phyloP scores from a whole-genome alignment of 2,113 vertebrate species.

The Lanius ludovicianus region DNA sequence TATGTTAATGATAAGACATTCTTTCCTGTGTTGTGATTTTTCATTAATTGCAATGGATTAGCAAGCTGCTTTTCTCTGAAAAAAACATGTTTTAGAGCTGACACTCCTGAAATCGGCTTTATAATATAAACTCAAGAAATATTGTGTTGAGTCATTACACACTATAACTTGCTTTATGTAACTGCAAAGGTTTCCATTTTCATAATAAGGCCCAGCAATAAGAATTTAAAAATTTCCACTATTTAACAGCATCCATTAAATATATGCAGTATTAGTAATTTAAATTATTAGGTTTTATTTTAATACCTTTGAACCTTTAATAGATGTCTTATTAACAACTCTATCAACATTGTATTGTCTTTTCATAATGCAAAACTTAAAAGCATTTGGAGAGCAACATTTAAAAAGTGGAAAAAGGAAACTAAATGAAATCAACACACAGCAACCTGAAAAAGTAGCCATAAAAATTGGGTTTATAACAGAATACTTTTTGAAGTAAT shows the following conservation, averaged over 20 bases:
- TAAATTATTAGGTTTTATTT: slow-evolving; percentile 36
- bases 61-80: not conserved
- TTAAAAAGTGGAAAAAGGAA: slow-evolving; percentile 49
- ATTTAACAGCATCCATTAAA: slow-evolving; percentile 52
- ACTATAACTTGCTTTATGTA: not conserved
- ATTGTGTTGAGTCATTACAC: not conserved
- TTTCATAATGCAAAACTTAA: slow-evolving; percentile 34
- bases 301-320: not conserved
- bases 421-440: slow-evolving; percentile 73
- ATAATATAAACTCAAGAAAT: not conserved
- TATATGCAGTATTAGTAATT: slow-evolving; percentile 37
- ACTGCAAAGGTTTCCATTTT: slow-evolving; percentile 2
- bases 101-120: not conserved
- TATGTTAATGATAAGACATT: not conserved
- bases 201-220: not conserved
- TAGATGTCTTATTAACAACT: slow-evolving; percentile 44
- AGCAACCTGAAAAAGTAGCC: slow-evolving; percentile 74
- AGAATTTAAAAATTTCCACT: slow-evolving; percentile 38
- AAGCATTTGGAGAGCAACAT: slow-evolving; percentile 62
- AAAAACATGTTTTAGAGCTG: not conserved
- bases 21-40: not conserved
- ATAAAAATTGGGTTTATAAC: slow-evolving; percentile 74
- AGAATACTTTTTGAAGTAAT: slow-evolving; percentile 83
- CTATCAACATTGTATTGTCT: not conserved
- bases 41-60: not conserved